phyloP scores from a whole-genome alignment of 92 coral and sea anemone genomes.

The Palythoa heliodiscus region DNA sequence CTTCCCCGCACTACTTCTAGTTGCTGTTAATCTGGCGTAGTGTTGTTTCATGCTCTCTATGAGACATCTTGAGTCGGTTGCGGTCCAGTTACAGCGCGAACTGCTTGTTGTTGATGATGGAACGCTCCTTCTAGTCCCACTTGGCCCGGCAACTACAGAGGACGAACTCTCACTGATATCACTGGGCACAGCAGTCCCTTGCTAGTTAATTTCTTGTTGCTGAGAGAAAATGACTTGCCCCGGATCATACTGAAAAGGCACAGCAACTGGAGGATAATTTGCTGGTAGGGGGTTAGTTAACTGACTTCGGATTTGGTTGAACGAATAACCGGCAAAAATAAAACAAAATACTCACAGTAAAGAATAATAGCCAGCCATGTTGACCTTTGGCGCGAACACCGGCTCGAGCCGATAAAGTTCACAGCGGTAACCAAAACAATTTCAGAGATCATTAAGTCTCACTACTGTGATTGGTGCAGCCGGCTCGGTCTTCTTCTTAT shows the following conservation, averaged over 20 bases:
- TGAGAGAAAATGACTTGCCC: not conserved
- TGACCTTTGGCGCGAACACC: too few relatives aligned
- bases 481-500: too few relatives aligned
- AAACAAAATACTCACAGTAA: too few relatives aligned
- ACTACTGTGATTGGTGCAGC: too few relatives aligned
- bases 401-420: too few relatives aligned
- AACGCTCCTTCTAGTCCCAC: constrained; percentile 9
- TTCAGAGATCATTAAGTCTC: too few relatives aligned
- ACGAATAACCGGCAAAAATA: too few relatives aligned
- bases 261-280: too few relatives aligned
- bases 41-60: constrained; percentile 21
- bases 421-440: too few relatives aligned
- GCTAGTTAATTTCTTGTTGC: not conserved
- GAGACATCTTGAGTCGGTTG: constrained; percentile 5
- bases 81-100: constrained; percentile 14
- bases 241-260: not conserved
- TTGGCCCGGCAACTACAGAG: constrained; percentile 21
- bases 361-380: too few relatives aligned
- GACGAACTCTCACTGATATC: constrained; percentile 1
- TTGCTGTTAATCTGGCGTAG: constrained; percentile 16
- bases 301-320: too few relatives aligned
- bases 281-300: too few relatives aligned
- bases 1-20: constrained; percentile 12
- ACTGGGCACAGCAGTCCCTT: constrained; percentile 18
- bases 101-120: constrained; percentile 9